Evolutionary conservation across 2,888 invertebrate species (phyloP), one percentile per base, ranked within the genome.

Genomic region (Thelaira solivaga): DNA sequence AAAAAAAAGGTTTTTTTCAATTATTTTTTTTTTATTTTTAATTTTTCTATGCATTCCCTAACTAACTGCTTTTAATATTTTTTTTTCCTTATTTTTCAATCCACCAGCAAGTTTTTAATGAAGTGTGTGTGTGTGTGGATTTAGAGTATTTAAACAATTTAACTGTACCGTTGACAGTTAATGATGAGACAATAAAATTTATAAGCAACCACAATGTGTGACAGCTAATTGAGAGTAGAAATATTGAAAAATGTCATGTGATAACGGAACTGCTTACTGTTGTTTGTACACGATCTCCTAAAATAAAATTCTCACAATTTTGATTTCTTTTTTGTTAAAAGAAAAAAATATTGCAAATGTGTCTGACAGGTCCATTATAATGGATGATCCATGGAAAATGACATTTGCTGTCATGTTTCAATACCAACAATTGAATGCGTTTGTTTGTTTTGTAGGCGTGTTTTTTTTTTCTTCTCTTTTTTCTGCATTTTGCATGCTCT

Each of bases 381-480:
- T 84, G 85, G 84, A 87, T 87, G 86, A 87, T 84, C 85, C 87
- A 84, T 86, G 83, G 80, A 84, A 85, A 87, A 86, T 86, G 74
- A 79, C 64, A 61, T 74, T 76, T 57, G 16, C 34, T 65, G 49
- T 72, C 45, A 68, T 36, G 18, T 64, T 67, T 65, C 71, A 69
- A 65, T 64, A 49, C 18, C 59, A 41, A 43, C 2, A 34, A 53
- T 11, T 10, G 18, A 6, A 0, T 22, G 5, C 43, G 10, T 29
- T 11, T 47, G 13, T 3, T 11, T 34, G 29, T 16, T 69, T 71
- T 59, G 34, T 71, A 49, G 71, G 64, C 71, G 57, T 76, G 31
- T 57, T 64, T 64, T 20, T 24, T 47, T 16, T 24, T 67, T 47
- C 45, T 55, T 62, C 1, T 13, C n/a, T 13, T 22, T 41, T 65